A percentile compares a stretch with the other conserved stretches of the same genome.
These are phyloP conservation scores for Procambarus virginalis DNA, from an alignment of 1,140 invertebrate species.

Conservation along the genomic window DNA sequence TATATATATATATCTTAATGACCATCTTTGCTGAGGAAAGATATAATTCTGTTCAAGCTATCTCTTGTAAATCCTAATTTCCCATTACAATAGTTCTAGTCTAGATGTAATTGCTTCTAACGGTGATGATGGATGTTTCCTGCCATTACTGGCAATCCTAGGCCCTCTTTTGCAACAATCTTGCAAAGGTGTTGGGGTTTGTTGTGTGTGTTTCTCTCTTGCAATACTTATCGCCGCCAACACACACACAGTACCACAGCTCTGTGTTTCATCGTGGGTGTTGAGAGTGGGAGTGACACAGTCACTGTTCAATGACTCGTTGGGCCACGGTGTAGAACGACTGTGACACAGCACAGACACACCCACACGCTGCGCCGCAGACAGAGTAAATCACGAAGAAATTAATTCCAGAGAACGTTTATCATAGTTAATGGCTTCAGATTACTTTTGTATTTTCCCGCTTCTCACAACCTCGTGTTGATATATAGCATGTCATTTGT, in stretches of 20 bases:
- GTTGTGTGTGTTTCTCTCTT: background rate
- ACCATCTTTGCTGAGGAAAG: no score
- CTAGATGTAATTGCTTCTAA: background rate
- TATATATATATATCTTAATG: no score
- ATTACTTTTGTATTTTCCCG: no score
- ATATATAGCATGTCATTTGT: background rate
- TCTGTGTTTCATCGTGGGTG: no score
- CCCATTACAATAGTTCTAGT: background rate
- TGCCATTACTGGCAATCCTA: background rate
- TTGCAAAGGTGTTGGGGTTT: background rate
- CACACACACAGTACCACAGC: no score
- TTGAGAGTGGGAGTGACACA: no score
- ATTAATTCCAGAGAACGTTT: background rate
- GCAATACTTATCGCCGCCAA: background rate
- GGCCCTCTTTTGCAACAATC: background rate
- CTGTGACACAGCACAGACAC: no score
- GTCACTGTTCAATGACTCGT: no score
- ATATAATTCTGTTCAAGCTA: background rate
- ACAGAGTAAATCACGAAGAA: background rate
- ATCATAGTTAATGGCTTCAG: background rate
- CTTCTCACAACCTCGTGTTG: background rate
- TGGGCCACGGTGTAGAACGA: no score
- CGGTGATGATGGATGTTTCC: background rate
- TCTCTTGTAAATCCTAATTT: no score
- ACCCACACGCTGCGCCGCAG: no score